A percentile compares a stretch with the other conserved stretches of the same genome.
phyloP scores from a whole-genome alignment of 2,113 vertebrate species.

The Micronycteris hirsuta region DNA sequence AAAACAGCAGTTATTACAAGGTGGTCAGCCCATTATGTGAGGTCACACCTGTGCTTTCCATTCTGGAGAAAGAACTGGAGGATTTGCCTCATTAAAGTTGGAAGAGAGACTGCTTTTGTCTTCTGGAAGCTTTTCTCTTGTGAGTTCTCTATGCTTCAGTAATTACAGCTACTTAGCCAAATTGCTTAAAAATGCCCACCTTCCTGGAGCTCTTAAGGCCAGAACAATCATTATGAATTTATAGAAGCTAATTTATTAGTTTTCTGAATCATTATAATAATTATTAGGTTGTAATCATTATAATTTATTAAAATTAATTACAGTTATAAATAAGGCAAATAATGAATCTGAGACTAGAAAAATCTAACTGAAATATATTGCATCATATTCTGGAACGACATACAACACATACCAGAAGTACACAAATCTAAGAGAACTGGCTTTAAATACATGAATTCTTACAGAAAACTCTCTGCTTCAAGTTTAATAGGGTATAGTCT shows the following conservation, averaged over 20 bases:
- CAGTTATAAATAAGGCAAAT: slow-evolving; percentile 13
- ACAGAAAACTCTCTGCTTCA: neutral
- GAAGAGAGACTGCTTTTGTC: neutral
- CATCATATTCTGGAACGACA: neutral
- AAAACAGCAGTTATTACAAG: neutral
- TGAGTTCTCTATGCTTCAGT: neutral
- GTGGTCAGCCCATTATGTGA: neutral
- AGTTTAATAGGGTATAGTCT: neutral
- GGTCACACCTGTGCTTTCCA: neutral
- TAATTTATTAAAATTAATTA: neutral
- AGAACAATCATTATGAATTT: neutral
- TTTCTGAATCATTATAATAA: neutral
- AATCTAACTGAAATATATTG: slow-evolving; percentile 1
- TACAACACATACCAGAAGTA: neutral
- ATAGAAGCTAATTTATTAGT: neutral
- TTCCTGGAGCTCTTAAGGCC: neutral
- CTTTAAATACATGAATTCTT: neutral
- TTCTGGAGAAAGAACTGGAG: neutral
- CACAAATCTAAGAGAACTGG: neutral
- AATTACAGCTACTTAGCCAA: slow-evolving; percentile 1
- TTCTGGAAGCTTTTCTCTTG: neutral
- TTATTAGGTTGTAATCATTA: neutral
- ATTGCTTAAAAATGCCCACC: neutral
- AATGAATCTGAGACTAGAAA: slow-evolving; percentile 11
- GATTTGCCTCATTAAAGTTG: neutral